Evolutionary conservation across 1,140 invertebrate species (phyloP).

Genomic region (Drosophila sechellia): DNA sequence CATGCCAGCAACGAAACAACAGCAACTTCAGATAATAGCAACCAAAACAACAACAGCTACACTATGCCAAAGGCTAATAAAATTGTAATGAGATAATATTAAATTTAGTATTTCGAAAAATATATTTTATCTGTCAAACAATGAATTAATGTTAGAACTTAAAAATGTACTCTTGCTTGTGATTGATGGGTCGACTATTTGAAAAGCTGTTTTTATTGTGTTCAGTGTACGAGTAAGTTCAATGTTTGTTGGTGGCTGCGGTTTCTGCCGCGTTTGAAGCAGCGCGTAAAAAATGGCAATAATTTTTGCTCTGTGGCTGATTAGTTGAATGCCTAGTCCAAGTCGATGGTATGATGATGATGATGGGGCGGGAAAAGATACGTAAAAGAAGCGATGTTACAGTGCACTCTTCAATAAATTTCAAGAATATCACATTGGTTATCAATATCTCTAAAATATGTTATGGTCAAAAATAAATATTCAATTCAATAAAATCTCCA

Average conservation of each 20-base stretch:
- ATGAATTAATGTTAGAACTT: too few species aligned
- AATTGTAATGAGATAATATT: background rate
- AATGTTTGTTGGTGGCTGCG: slow-evolving; percentile 52
- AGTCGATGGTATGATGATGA: slow-evolving; percentile 36
- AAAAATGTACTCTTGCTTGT: too few species aligned
- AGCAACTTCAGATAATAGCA: slow-evolving; percentile 46
- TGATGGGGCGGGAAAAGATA: slow-evolving; percentile 22
- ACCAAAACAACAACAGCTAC: slow-evolving; percentile 39
- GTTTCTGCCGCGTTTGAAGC: slow-evolving; percentile 76
- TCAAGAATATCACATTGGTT: background rate
- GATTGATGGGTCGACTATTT: too few species aligned
- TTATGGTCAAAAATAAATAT: background rate
- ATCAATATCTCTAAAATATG: background rate
- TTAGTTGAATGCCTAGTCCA: slow-evolving; percentile 72
- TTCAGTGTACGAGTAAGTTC: slow-evolving; percentile 17
- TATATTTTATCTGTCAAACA: background rate
- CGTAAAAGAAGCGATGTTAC: background rate
- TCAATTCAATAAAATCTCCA: background rate
- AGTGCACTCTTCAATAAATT: slow-evolving; percentile 7
- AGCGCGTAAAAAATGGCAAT: slow-evolving; percentile 82
- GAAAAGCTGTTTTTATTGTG: background rate
- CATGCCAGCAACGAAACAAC: slow-evolving; percentile 60
- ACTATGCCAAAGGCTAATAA: slow-evolving; percentile 15
- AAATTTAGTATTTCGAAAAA: background rate
- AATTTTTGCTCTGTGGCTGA: slow-evolving; percentile 80